Conservation (phyloP, 2,888 invertebrate species). For the Cybosia mesomella region DNA sequence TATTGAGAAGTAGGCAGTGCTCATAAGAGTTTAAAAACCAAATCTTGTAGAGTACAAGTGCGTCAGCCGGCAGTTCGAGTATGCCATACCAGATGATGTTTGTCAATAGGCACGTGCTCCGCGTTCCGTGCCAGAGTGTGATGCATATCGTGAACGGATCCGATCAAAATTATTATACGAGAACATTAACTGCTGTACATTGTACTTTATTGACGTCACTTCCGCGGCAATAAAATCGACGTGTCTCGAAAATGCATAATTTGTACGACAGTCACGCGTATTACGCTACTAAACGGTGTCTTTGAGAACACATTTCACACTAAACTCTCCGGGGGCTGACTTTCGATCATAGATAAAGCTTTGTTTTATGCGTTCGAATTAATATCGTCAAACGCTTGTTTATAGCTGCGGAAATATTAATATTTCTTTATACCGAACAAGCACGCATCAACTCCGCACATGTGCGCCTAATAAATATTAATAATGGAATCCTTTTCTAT, state of each 20-base stretch:
- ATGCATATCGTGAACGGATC: conserved; percentile 74
- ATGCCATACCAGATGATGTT: conserved; percentile 31
- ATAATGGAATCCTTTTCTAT: conserved; percentile 37
- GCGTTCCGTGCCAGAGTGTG: conserved; percentile 68
- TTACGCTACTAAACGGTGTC: conserved; percentile 86
- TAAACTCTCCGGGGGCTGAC: conserved; percentile 78
- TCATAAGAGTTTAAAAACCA: conserved; percentile 48
- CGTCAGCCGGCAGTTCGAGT: conserved; percentile 32
- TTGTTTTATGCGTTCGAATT: conserved; percentile 85
- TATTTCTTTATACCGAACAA: conserved; percentile 79
- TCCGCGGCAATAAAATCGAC: conserved; percentile 85
- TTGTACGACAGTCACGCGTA: conserved; percentile 85
- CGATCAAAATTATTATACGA: conserved; percentile 82
- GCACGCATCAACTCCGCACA: conserved; percentile 69
- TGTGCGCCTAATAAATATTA: conserved; percentile 41
- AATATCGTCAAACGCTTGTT: conserved; percentile 82
- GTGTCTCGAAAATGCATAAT: conserved; percentile 85
- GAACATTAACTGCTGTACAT: conserved; percentile 82
- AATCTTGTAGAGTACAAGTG: conserved; percentile 44
- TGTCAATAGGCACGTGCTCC: conserved; percentile 46
- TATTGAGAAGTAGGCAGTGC: conserved; percentile 39
- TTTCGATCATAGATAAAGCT: conserved; percentile 82
- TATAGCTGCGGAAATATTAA: conserved; percentile 80
- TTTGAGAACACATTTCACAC: conserved; percentile 85
- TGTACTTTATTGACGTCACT: conserved; percentile 86